These are phyloP conservation scores for Ectropis crepuscularia DNA, from an alignment of 2,888 invertebrate species.

Conservation along the genomic window DNA sequence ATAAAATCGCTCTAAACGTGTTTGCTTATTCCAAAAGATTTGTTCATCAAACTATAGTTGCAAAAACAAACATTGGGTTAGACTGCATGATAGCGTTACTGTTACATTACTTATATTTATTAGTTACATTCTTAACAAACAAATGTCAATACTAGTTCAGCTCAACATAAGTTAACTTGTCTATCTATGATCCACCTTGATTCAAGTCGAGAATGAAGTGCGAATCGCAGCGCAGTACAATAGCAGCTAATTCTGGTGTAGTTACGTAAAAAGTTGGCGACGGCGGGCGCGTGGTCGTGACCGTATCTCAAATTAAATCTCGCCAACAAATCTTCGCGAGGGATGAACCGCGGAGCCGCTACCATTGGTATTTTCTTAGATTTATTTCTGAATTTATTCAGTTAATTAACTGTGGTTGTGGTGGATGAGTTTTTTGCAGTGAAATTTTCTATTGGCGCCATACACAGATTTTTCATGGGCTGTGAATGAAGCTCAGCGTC, in stretches of 20 bases:
- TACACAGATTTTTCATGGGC: too few relatives aligned
- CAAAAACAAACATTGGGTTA: too few relatives aligned
- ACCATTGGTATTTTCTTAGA: conserved; percentile 43
- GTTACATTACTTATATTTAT: too few relatives aligned
- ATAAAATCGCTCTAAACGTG: too few relatives aligned
- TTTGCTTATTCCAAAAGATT: too few relatives aligned
- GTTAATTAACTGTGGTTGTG: not conserved
- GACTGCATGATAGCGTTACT: too few relatives aligned
- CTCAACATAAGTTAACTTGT: not conserved
- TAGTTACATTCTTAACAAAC: too few relatives aligned
- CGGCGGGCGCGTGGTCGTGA: conserved; percentile 69
- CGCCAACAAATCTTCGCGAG: conserved; percentile 78
- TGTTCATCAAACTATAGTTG: too few relatives aligned
- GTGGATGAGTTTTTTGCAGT: too few relatives aligned
- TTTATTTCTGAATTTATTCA: not conserved
- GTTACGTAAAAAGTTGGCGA: conserved; percentile 75
- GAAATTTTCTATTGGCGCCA: too few relatives aligned
- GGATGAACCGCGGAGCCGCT: conserved; percentile 63
- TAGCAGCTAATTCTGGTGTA: conserved; percentile 65
- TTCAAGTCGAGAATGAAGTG: conserved; percentile 40
- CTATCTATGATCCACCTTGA: conserved; percentile 12
- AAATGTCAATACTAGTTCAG: too few relatives aligned
- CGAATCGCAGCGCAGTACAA: conserved; percentile 57
- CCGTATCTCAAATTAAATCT: conserved; percentile 84
- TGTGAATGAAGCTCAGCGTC: too few relatives aligned